Percentiles rank a stretch among this genome's conserved stretches.
Evolutionary conservation across 2,888 invertebrate genomes (phyloP).

Genomic region (Sarcophaga subvicina): DNA sequence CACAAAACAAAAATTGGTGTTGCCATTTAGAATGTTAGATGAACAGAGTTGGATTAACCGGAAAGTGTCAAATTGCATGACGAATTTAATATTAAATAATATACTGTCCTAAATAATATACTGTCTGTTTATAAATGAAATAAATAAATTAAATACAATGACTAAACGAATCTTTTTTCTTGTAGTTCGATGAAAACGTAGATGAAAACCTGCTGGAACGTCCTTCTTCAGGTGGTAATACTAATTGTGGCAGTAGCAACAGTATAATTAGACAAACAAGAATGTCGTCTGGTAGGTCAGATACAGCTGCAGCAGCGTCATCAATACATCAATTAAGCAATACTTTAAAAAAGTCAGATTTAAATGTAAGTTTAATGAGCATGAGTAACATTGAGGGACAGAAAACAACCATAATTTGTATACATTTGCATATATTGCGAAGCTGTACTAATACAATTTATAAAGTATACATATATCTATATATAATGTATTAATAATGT

Average conservation of each 20-base stretch:
- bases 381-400: background rate
- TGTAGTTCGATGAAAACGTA: slow-evolving; percentile 77
- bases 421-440: too few relatives aligned
- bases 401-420: background rate
- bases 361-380: slow-evolving; percentile 76
- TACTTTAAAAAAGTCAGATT: slow-evolving; percentile 80
- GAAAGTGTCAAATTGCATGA: too few relatives aligned
- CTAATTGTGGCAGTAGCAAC: slow-evolving; percentile 74
- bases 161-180: background rate
- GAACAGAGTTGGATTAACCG: too few relatives aligned
- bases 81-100: too few relatives aligned
- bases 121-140: too few relatives aligned
- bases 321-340: slow-evolving; percentile 76
- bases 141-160: too few relatives aligned
- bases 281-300: slow-evolving; percentile 69
- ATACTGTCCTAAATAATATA: too few relatives aligned
- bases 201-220: slow-evolving; percentile 78
- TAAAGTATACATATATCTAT: too few relatives aligned
- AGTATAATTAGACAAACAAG: slow-evolving; percentile 74
- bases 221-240: slow-evolving; percentile 76
- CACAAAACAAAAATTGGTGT: too few relatives aligned
- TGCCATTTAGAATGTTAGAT: too few relatives aligned
- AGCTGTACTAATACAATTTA: too few relatives aligned
- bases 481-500: too few relatives aligned
- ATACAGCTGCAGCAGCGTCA: slow-evolving; percentile 70